A percentile compares a stretch with the other conserved stretches of the same genome.
Evolutionary conservation across 2,113 vertebrate species (phyloP).

Genomic region (Nothobranchius furzeri): DNA sequence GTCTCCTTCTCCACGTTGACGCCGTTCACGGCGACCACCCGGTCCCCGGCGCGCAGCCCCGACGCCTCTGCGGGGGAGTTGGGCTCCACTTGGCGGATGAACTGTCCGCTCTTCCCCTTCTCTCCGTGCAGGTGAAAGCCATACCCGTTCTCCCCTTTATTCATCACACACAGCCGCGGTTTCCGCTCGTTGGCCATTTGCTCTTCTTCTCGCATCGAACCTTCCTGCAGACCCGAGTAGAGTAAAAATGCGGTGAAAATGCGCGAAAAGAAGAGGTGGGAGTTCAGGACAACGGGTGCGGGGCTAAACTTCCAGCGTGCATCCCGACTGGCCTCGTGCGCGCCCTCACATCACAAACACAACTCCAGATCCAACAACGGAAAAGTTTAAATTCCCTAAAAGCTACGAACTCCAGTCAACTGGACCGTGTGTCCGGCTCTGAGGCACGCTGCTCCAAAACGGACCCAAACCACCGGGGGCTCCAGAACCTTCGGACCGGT

Average conservation of each 20-base stretch:
- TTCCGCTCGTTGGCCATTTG: constrained; percentile 86
- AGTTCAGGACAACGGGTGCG: constrained; percentile 35
- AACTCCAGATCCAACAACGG: background rate
- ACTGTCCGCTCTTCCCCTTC: constrained; percentile 93
- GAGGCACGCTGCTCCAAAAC: background rate
- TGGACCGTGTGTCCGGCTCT: constrained; percentile 34
- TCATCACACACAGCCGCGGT: constrained; percentile 89
- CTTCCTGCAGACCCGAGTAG: constrained; percentile 31
- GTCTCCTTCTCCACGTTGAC: constrained; percentile 93
- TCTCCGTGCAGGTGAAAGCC: constrained; percentile 97
- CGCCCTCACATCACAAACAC: constrained; percentile 2
- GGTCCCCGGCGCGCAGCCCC: constrained; percentile 88
- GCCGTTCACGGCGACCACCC: constrained; percentile 92
- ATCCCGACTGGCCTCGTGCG: constrained; percentile 31
- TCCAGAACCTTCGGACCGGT: constrained; percentile 3
- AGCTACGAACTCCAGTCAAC: background rate
- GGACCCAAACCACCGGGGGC: constrained; percentile 8
- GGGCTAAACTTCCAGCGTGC: constrained; percentile 46
- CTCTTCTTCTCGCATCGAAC: constrained; percentile 3
- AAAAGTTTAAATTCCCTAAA: background rate
- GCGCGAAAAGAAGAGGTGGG: constrained; percentile 7
- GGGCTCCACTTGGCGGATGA: constrained; percentile 92
- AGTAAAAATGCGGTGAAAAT: background rate
- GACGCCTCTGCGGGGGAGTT: constrained; percentile 89
- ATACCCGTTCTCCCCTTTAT: constrained; percentile 86